Evolutionary conservation across 2,113 vertebrate species (phyloP), one percentile per base, ranked within the genome.

Genomic region (Aldabrachelys gigantea): DNA sequence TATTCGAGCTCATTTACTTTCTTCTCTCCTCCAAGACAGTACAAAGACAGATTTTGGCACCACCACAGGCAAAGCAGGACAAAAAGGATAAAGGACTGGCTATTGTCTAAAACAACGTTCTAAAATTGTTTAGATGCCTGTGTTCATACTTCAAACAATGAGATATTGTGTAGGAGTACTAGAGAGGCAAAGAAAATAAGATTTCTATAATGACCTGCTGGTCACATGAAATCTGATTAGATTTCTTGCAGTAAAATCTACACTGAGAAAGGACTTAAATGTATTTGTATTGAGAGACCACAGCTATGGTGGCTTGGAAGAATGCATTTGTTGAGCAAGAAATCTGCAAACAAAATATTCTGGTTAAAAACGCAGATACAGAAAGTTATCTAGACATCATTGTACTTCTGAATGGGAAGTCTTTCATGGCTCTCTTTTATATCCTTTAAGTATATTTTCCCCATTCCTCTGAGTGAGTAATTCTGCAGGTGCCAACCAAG

Each of bases 211-310:
- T 47, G 52, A 88, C 72, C 69, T 49, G 44, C 31, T 76, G 50
- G 65, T 54, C 21, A 88, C 44, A 19, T 25, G 19, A 92, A 95
- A 83, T 19, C 29, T n/a, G 41, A 93, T 89, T 80, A 69, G 59
- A 82, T 85, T 94, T 75, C 80, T 50, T 94, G 65, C 90, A 91
- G 59, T 56, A 65, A 87, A 91, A 94, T n/a, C 38, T 85, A 31
- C 22, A 54, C 13, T 54, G 52, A 90, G 54, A 6, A 80, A 56
- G 31, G 22, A 93, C 19, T 53, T 89, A 75, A 89, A 81, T 2
- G 0, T 78, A 78, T 59, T 65, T 87, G 80, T 53, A 85, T 8
- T 62, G 44, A 82, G 84, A 92, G 17, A 78, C 16, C 35, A 56
- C 79, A 93, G 82, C 54, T 90, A 29, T 79, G 62, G 19, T 89